Evolutionary conservation across 2,797 vertebrate species (phyloP), one percentile per base, ranked within the genome.

Genomic region (Phoeniculus purpureus): DNA sequence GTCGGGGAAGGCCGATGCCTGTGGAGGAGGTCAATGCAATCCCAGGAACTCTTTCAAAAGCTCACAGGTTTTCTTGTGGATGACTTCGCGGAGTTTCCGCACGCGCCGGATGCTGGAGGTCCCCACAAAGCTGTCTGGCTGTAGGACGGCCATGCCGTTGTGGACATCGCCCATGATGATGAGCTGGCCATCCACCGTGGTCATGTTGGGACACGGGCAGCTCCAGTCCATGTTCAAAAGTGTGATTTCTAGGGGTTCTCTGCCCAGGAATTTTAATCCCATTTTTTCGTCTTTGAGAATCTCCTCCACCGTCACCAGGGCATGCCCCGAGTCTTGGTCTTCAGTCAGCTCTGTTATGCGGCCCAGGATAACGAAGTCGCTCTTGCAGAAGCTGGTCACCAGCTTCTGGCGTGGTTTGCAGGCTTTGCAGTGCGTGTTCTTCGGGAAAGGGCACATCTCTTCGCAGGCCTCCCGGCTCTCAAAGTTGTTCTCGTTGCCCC

Each of bases 201-300:
- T 99, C 97, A 99, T 97, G 55, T 99, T 99, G 50, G 99, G 99
- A 80, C 99, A 99, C 0, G 99, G 99, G 94, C 99, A 99, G 94
- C 96, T 98, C 99, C 99, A 99, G 98, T 99, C 98, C 97, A 99
- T 98, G 77, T 99, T 98, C 45, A 99, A 96, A 92, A 99, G 98
- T 0, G 99, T 99, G 93, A 99, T 98, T 96, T 99, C 99, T 22
- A 99, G 97, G 0, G 99, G 98, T 90, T 99, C 98, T 89, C 96
- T 98, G 65, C 99, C 98, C 62, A 99, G 97, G 97, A 99, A 99
- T 89, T 97, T 98, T 72, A 99, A 98, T 62, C 99, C 99, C 99
- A 99, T 99, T 97, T 99, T 99, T 89, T 99, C 99, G 3, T 99
- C 99, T 90, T 99, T 99, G 20, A 99, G 97, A 71, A 99, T 98